A percentile compares a stretch with the other conserved stretches of the same genome.
Conservation (phyloP, 2,797 vertebrate species). For the Lithobates sylvaticus region DNA sequence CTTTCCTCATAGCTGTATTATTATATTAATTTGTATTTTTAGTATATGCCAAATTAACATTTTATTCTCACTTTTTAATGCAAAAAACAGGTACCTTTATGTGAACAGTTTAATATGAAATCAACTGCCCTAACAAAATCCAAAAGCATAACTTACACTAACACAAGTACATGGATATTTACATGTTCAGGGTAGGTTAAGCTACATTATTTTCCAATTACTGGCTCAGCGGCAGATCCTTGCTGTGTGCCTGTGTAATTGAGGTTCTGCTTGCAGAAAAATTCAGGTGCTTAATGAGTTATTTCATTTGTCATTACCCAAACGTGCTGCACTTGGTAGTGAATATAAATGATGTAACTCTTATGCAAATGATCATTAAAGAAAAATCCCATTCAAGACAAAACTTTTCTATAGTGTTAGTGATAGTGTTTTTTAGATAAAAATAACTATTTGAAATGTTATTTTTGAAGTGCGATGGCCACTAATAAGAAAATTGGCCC, state of each 20-base stretch:
- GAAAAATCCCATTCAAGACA: neutral
- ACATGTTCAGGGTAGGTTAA: conserved; percentile 34
- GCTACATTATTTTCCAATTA: conserved; percentile 46
- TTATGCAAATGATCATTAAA: conserved; percentile 37
- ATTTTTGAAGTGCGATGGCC: too few relatives aligned
- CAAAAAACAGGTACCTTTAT: neutral
- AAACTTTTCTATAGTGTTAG: too few relatives aligned
- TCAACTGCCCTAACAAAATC: neutral
- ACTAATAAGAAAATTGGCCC: too few relatives aligned
- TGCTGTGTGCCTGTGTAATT: conserved; percentile 41
- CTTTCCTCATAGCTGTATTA: too few relatives aligned
- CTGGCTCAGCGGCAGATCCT: neutral
- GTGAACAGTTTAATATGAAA: conserved; percentile 5
- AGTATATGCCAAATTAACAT: too few relatives aligned
- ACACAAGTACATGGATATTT: conserved; percentile 9
- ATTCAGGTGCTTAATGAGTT: conserved; percentile 54
- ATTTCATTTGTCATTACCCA: conserved; percentile 59
- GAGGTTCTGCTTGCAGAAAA: conserved; percentile 48
- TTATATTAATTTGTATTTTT: too few relatives aligned
- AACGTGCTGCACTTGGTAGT: conserved; percentile 6
- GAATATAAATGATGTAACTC: conserved; percentile 49
- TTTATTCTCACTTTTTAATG: too few relatives aligned
- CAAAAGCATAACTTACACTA: conserved; percentile 10
- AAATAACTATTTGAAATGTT: too few relatives aligned
- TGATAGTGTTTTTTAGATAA: too few relatives aligned